Percentiles rank a stretch among this genome's conserved stretches.
These are phyloP conservation scores for Gambusia holbrooki DNA, from an alignment of 2,113 vertebrate genomes.

Conservation along the genomic window DNA sequence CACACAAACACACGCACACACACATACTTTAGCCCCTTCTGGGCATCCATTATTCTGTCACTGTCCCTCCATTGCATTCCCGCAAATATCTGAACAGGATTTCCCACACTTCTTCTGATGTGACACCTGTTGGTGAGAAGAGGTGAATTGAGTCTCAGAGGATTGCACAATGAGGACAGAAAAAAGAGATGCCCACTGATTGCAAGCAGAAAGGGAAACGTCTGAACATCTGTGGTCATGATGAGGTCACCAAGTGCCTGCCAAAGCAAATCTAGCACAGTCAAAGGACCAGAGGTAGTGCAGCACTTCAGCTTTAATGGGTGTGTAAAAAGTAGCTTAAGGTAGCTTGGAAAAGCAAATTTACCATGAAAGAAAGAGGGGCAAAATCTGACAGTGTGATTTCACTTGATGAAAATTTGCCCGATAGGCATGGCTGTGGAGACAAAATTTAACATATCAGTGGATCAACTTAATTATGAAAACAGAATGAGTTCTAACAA, in stretches of 20 bases:
- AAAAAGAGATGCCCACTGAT: constrained; percentile 55
- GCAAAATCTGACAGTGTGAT: background rate
- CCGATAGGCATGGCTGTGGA: constrained; percentile 3
- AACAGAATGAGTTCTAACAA: background rate
- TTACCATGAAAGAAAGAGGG: constrained; percentile 9
- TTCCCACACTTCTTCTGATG: constrained; percentile 58
- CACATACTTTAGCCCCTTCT: background rate
- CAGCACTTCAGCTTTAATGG: constrained; percentile 46
- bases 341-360: constrained; percentile 27
- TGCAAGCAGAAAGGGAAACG: constrained; percentile 36
- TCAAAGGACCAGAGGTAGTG: constrained; percentile 41
- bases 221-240: constrained; percentile 38
- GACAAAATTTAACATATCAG: background rate
- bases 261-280: constrained; percentile 59
- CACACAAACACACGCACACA: constrained; percentile 1
- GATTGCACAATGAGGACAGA: constrained; percentile 47
- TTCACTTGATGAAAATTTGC: background rate
- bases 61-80: constrained; percentile 10
- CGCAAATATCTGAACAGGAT: constrained; percentile 54
- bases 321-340: constrained; percentile 51
- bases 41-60: constrained; percentile 13
- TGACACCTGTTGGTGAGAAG: constrained; percentile 61
- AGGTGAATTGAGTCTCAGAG: constrained; percentile 52
- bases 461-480: background rate
- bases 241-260: constrained; percentile 66